phyloP scores from a whole-genome alignment of 1,140 invertebrate species.

The Hylaeus anthracinus region DNA sequence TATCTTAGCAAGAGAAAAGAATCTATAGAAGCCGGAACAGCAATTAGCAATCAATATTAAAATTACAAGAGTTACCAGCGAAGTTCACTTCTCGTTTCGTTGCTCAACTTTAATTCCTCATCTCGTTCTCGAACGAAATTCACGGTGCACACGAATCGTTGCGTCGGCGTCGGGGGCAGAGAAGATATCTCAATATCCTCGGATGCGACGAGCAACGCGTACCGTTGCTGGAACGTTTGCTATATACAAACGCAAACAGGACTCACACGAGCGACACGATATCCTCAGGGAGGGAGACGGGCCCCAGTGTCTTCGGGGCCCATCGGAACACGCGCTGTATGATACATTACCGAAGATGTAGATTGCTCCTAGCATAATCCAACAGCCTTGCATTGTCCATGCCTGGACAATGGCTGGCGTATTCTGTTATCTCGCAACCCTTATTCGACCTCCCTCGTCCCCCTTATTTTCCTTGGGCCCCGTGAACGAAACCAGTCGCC shows the following conservation, averaged over 20 bases:
- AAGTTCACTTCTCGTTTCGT: too few species aligned
- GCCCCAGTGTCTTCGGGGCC: constrained; percentile 47
- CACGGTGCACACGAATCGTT: not conserved
- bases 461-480: constrained; percentile 31
- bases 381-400: constrained; percentile 73
- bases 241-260: not conserved
- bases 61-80: too few species aligned
- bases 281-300: constrained; percentile 7
- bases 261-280: constrained; percentile 33
- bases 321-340: constrained; percentile 61
- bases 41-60: too few species aligned
- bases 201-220: constrained; percentile 61
- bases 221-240: constrained; percentile 2
- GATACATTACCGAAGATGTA: constrained; percentile 78
- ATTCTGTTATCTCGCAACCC: constrained; percentile 54
- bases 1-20: too few species aligned
- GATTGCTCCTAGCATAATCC: constrained; percentile 72
- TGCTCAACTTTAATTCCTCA: too few species aligned
- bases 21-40: too few species aligned
- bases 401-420: constrained; percentile 70
- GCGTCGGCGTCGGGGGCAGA: not conserved
- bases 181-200: constrained; percentile 70
- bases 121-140: too few species aligned
- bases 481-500: constrained; percentile 14
- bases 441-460: constrained; percentile 41